Conservation (phyloP, 2,888 invertebrate genomes). For the Cosmopolites sordidus region DNA sequence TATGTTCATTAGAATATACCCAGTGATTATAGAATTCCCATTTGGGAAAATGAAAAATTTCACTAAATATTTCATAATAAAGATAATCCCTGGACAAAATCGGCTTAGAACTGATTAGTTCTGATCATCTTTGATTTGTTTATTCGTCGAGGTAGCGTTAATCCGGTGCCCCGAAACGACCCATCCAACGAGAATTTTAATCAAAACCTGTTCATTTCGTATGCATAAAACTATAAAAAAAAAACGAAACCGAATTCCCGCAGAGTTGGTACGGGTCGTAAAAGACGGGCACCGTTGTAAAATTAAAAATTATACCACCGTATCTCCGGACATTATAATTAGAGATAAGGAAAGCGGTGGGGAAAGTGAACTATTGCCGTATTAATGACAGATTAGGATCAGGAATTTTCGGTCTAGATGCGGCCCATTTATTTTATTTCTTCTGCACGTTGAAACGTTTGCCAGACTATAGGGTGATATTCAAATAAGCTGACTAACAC, state of each 20-base stretch:
- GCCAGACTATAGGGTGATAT: too few species aligned
- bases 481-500: too few species aligned
- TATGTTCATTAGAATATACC: too few species aligned
- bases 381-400: background rate
- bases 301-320: conserved; percentile 12
- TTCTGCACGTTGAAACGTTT: too few species aligned
- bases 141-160: background rate
- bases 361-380: background rate
- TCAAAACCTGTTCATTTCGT: conserved; percentile 10
- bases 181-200: conserved; percentile 12
- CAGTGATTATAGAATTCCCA: too few species aligned
- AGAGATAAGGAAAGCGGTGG: background rate
- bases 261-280: background rate
- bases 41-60: too few species aligned
- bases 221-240: conserved; percentile 21
- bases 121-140: background rate
- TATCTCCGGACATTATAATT: conserved; percentile 5
- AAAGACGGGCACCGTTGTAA: conserved; percentile 1
- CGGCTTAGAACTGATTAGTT: background rate
- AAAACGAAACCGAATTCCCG: too few species aligned
- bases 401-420: too few species aligned
- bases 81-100: background rate
- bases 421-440: too few species aligned
- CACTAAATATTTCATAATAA: background rate
- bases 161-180: background rate